Base-by-base conservation (phyloP, 2,888 invertebrate species). In the Agonopterix heracliana region DNA sequence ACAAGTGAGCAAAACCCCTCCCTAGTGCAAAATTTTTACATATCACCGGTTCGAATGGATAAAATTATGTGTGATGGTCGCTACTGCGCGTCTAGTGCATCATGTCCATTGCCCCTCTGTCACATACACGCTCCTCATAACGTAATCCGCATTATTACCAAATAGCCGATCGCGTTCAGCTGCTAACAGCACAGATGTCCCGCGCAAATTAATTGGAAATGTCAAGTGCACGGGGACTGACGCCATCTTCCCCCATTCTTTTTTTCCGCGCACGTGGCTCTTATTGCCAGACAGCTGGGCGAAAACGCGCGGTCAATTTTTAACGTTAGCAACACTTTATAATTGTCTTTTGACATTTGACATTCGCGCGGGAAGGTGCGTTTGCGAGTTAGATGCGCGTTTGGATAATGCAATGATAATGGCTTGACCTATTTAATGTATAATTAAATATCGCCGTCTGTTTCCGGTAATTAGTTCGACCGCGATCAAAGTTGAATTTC, bases 141-240 rank as follows among this genome's bases (percentile, higher is more conserved):
- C 41, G 34, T 11, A 46, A 41, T 43, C 17, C 43, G 26, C 43
- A 41, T 48, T 74, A 73, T 63, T 63, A 63, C 73, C 75, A 64
- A 74, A 73, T 69, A 51, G 44, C 75, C 74, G 64, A 71, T 73
- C 67, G 63, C 61, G 68, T 72, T 85, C 86, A 86, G 87, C 87
- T 86, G 87, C 86, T 79, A 74, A 74, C 75, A 65, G 71, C 84
- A 86, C 87, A 87, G 87, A 87, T 86, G 86, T 83, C 77, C 81
- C 78, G 79, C 71, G 81, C 84, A 85, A 87, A 87, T 87, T 87
- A 87, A 87, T 87, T 86, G 87, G 85, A 86, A 87, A 87, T 87
- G 87, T 87, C 87, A 87, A 87, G 87, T 87, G 85, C 87, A 84
- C 73, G 74, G 71, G 68, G 59, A 61, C 62, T 57, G 54, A 55